These are phyloP conservation scores for Phallusia fumigata DNA, from an alignment of 23 tunicate species.

Conservation along the genomic window DNA sequence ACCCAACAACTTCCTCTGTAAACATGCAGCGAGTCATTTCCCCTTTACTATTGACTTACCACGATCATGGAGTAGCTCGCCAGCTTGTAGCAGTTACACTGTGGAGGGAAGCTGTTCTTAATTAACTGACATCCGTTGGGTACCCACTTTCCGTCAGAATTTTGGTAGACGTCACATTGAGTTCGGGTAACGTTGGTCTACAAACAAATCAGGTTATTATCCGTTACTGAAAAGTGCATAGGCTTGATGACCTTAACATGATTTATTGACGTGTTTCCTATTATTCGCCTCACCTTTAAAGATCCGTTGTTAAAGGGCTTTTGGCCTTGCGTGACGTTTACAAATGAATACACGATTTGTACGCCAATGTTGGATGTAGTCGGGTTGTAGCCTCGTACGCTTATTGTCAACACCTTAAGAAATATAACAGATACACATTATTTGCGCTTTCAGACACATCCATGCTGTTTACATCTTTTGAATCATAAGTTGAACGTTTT, in stretches of 20 bases:
- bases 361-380: not conserved
- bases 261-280: no score
- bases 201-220: not conserved
- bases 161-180: not conserved
- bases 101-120: not conserved
- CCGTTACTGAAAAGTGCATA: no score
- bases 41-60: not conserved
- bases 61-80: conserved; percentile 5
- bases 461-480: no score
- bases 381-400: not conserved
- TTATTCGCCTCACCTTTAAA: not conserved
- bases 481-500: no score
- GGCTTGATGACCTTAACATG: no score
- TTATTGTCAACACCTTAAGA: not conserved
- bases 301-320: not conserved
- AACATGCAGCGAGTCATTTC: no score
- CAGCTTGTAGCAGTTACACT: not conserved
- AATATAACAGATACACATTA: not conserved
- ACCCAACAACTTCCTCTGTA: no score
- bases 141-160: not conserved
- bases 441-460: no score
- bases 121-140: not conserved
- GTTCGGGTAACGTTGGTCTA: not conserved
- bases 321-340: not conserved
- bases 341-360: not conserved